Conservation (phyloP, 2,888 invertebrate genomes). For the Bhutanitis thaidina region DNA sequence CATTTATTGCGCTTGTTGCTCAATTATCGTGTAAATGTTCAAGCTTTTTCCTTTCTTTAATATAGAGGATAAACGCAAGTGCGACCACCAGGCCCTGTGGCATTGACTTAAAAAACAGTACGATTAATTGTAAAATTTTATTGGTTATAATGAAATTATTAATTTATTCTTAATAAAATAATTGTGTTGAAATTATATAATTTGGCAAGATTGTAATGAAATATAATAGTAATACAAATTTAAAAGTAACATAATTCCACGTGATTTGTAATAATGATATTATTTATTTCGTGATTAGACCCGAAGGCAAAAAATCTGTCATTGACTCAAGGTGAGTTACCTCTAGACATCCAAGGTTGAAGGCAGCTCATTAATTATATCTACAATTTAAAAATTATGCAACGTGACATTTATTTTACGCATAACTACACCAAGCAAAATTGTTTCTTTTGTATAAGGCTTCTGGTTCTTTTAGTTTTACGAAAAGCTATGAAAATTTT, state of each 20-base stretch:
- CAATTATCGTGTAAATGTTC: not conserved
- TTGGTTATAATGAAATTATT: too few species aligned
- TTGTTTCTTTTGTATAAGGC: not conserved
- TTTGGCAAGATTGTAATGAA: not conserved
- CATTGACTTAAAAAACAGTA: not conserved
- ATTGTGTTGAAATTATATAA: too few species aligned
- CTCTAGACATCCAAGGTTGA: not conserved
- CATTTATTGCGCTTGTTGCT: conserved; percentile 6
- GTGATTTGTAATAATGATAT: too few species aligned
- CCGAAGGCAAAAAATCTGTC: conserved; percentile 2
- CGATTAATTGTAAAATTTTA: not conserved
- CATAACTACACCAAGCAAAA: not conserved
- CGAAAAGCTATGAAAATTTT: conserved; percentile 8
- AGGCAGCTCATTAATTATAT: not conserved
- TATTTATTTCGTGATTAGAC: conserved; percentile 7
- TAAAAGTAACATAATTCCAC: too few species aligned
- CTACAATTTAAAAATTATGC: not conserved
- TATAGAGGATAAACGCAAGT: not conserved
- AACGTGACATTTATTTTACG: not conserved
- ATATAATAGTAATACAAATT: not conserved
- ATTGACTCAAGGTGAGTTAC: conserved; percentile 12
- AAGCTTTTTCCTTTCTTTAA: not conserved
- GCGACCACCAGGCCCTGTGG: not conserved
- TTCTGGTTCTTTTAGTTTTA: not conserved
- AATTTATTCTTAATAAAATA: too few species aligned